A percentile compares a stretch with the other conserved stretches of the same genome.
phyloP scores from a whole-genome alignment of 2,888 invertebrate genomes.

The Agonopterix heracliana region DNA sequence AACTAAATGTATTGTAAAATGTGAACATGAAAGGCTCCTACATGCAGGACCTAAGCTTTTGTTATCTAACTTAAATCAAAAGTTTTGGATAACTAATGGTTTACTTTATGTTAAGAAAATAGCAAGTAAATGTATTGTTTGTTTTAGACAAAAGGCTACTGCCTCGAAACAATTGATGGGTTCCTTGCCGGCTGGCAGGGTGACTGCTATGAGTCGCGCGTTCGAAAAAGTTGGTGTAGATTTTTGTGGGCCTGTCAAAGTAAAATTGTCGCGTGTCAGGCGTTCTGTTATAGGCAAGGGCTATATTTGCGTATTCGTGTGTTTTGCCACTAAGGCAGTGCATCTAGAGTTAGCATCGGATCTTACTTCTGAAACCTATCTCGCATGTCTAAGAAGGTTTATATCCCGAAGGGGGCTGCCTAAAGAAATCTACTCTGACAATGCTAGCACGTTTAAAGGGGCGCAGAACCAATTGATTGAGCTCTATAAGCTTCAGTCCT shows the following conservation, averaged over 20 bases:
- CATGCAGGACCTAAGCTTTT: not conserved
- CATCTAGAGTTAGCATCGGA: slow-evolving; percentile 6
- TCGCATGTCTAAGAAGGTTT: slow-evolving; percentile 1
- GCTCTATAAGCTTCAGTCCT: not conserved
- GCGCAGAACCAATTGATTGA: slow-evolving; percentile 2
- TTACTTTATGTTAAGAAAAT: not conserved
- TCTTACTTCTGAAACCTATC: slow-evolving; percentile 2
- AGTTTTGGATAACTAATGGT: slow-evolving; percentile 2
- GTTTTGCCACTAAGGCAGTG: slow-evolving; percentile 1
- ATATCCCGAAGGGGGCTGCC: slow-evolving; percentile 1
- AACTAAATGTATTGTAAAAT: too few relatives aligned
- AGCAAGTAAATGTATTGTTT: slow-evolving; percentile 1
- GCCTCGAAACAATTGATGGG: not conserved
- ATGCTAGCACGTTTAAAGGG: not conserved
- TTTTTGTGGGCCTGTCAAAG: slow-evolving; percentile 1
- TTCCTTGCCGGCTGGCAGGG: not conserved
- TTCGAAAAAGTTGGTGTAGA: slow-evolving; percentile 3
- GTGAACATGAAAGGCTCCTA: not conserved
- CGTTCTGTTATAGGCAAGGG: not conserved
- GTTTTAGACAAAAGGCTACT: slow-evolving; percentile 4
- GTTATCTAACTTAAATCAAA: not conserved
- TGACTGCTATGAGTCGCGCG: not conserved
- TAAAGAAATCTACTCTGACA: not conserved
- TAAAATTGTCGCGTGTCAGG: slow-evolving; percentile 1
- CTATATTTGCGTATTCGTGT: slow-evolving; percentile 1